phyloP scores from a whole-genome alignment of 35 echinoderm and acorn worm genomes.

The Holothuria glaberrima region DNA sequence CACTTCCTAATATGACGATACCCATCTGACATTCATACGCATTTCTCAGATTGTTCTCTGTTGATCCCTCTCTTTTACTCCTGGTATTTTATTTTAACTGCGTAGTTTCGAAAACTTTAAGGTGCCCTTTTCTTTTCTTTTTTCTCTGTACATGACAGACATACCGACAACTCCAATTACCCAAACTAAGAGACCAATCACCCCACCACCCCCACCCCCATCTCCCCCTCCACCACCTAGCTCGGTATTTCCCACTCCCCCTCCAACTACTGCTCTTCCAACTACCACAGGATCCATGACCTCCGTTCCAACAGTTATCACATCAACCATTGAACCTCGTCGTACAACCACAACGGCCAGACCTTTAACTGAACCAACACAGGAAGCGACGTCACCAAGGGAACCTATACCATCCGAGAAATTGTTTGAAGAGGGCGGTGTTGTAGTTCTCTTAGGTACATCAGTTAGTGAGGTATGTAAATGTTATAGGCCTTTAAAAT shows the following conservation, averaged over 20 bases:
- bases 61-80: no score
- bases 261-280: neutral
- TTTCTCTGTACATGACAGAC: neutral
- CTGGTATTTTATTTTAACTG: no score
- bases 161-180: slow-evolving; percentile 3
- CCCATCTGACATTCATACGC: no score
- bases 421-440: slow-evolving; percentile 1
- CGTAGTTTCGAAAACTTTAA: no score
- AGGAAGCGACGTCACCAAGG: neutral
- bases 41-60: no score
- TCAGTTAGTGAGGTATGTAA: neutral
- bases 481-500: neutral
- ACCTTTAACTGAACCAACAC: neutral
- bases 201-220: slow-evolving; percentile 34
- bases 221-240: slow-evolving; percentile 46
- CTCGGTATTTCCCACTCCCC: neutral
- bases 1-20: no score
- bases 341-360: neutral
- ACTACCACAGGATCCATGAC: slow-evolving; percentile 2
- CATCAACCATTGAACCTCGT: neutral
- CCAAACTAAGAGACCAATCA: neutral
- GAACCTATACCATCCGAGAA: neutral
- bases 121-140: neutral
- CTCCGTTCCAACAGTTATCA: neutral
- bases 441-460: slow-evolving; percentile 1